phyloP scores from a whole-genome alignment of 53 echinoderm and acorn worm genomes.

The Hippasteria phrygiana region DNA sequence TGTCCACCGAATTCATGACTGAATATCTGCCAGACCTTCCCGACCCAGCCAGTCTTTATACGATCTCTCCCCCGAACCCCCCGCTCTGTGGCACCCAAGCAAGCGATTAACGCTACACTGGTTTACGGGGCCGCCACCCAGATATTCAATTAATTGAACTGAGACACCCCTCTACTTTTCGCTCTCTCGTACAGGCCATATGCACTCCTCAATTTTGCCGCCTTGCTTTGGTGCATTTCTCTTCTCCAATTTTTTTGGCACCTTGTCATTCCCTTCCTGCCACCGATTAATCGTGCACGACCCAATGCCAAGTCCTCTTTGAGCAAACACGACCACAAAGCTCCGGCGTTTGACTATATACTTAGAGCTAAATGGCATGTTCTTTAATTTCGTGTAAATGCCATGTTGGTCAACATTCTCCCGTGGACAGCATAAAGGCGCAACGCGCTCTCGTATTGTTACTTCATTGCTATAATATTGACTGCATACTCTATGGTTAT shows the following conservation, averaged over 20 bases:
- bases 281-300: slow-evolving; percentile 46
- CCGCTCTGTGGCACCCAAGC: slow-evolving; percentile 42
- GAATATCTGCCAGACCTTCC: slow-evolving; percentile 35
- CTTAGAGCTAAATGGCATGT: slow-evolving; percentile 43
- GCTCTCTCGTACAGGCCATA: slow-evolving; percentile 8
- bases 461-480: not conserved
- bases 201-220: slow-evolving; percentile 43
- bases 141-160: slow-evolving; percentile 62
- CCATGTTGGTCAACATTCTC: slow-evolving; percentile 52
- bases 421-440: slow-evolving; percentile 25
- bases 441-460: slow-evolving; percentile 24
- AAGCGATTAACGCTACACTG: slow-evolving; percentile 49
- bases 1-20: slow-evolving; percentile 22
- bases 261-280: slow-evolving; percentile 35
- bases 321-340: slow-evolving; percentile 56
- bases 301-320: slow-evolving; percentile 40
- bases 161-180: not conserved
- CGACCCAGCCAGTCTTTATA: slow-evolving; percentile 30
- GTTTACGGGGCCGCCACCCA: slow-evolving; percentile 2
- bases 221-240: slow-evolving; percentile 29
- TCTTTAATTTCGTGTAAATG: slow-evolving; percentile 69
- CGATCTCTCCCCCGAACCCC: not conserved
- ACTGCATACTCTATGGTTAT: slow-evolving; percentile 19
- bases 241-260: not conserved
- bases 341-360: slow-evolving; percentile 52